phyloP scores from a whole-genome alignment of 2,888 invertebrate genomes.

The Pyrochroa serraticornis region DNA sequence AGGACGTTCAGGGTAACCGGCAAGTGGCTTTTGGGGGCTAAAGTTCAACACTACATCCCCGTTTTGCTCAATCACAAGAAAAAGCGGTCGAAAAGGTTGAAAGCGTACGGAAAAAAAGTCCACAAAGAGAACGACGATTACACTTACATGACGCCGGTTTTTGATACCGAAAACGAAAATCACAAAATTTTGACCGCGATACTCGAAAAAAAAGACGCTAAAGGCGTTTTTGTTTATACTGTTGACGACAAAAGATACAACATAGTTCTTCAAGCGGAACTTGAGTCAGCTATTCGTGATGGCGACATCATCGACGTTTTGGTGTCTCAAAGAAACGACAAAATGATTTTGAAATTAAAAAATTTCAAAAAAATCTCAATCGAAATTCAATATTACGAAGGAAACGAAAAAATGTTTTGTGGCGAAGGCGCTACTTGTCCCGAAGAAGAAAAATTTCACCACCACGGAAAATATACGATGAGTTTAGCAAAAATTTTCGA shows the following conservation, averaged over 20 bases:
- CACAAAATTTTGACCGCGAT: slow-evolving; percentile 69
- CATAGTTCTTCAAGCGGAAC: slow-evolving; percentile 73
- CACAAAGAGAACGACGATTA: slow-evolving; percentile 71
- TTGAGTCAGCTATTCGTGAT: slow-evolving; percentile 78
- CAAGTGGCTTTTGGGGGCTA: slow-evolving; percentile 74
- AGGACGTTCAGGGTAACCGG: slow-evolving; percentile 82
- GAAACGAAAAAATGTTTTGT: slow-evolving; percentile 62
- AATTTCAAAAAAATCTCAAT: slow-evolving; percentile 78
- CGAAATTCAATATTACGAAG: slow-evolving; percentile 49
- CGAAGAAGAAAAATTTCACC: slow-evolving; percentile 59
- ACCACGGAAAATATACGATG: slow-evolving; percentile 66
- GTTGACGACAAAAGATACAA: slow-evolving; percentile 76
- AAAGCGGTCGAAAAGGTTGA: slow-evolving; percentile 52
- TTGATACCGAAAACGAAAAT: slow-evolving; percentile 72
- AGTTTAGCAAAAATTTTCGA: slow-evolving; percentile 76
- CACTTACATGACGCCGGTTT: slow-evolving; percentile 75
- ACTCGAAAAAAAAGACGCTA: slow-evolving; percentile 64
- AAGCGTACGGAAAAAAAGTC: slow-evolving; percentile 68
- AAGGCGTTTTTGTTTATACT: slow-evolving; percentile 73
- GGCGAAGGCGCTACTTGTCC: slow-evolving; percentile 74
- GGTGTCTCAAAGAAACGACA: slow-evolving; percentile 77
- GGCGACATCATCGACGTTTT: slow-evolving; percentile 79
- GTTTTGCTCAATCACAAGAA: slow-evolving; percentile 65
- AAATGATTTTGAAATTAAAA: slow-evolving; percentile 73
- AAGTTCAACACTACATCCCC: slow-evolving; percentile 81